A percentile compares a stretch with the other conserved stretches of the same genome.
These are phyloP conservation scores for Chloroceryle aenea DNA, from an alignment of 2,113 vertebrate genomes.

Conservation along the genomic window DNA sequence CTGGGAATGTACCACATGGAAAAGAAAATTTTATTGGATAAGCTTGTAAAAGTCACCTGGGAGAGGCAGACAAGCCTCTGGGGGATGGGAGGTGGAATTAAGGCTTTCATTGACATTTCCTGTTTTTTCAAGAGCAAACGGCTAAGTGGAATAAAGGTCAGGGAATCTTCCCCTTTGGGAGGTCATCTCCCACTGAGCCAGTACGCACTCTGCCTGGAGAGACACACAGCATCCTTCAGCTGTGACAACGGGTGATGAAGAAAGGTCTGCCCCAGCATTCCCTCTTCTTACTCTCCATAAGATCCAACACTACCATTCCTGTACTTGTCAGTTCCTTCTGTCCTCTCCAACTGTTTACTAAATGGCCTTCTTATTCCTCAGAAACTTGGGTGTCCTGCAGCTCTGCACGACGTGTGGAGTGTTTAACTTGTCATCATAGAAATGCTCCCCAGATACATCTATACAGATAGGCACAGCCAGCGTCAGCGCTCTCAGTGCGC, in stretches of 20 bases:
- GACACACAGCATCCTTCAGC: neutral
- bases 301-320: neutral
- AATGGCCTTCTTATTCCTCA: neutral
- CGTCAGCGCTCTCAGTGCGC: neutral
- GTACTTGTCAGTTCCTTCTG: neutral
- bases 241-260: neutral
- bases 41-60: neutral
- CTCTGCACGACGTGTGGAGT: neutral
- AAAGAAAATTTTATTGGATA: neutral
- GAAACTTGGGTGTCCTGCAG: neutral
- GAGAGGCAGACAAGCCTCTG: neutral
- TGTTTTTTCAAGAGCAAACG: neutral
- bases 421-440: neutral
- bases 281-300: neutral
- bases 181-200: neutral
- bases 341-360: neutral
- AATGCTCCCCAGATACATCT: neutral
- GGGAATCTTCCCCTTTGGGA: neutral
- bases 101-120: neutral
- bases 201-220: neutral
- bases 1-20: neutral
- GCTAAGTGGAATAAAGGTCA: neutral
- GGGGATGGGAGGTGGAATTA: neutral
- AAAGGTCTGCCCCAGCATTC: neutral
- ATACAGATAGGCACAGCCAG: accelerated